Evolutionary conservation across 2,113 vertebrate species (phyloP), one percentile per base, ranked within the genome.

Genomic region (Platichthys flesus): DNA sequence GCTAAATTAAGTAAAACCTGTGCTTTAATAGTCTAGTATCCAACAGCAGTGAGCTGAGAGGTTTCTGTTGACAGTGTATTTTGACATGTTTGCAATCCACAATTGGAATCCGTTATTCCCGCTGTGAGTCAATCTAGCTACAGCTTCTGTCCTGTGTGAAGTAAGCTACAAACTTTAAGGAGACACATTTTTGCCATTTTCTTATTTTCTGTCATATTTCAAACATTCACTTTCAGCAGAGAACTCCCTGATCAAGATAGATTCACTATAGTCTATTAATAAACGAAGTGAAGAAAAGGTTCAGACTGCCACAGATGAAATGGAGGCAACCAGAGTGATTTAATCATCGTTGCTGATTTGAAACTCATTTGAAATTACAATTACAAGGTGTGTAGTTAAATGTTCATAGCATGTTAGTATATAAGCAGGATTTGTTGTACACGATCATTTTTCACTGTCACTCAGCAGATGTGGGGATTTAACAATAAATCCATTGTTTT

Each of bases 91-190:
- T 71, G 37, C 23, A 23, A 31, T 28, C 2, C 54, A 21, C 52
- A 4, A 23, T 52, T 40, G 55, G 47, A 71, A 52, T 59, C 21
- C 18, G 40, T 42, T 54, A 35, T 60, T 24, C 10, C 20, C 45
- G 49, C 51, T 63, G 49, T 7, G 49, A 56, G 16, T 23, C 6
- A 71, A 40, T 42, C 40, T 21, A 45, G 26, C 45, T 31, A n/a
- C 62, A 26, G 35, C 63, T 73, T 57, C 37, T 51, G 37, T 56
- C 60, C 16, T 21, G 13, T 6, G 20, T 16, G 52, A 67, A 31
- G 54, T 16, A 23, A 69, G 40, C 57, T 49, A 64, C 42, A 78
- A 59, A 51, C n/a, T 79, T 52, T 66, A 59, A 78, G 65, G 23
- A 37, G 42, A 35, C 15, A 45, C 23, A 61, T 59, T 66, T 59